Evolutionary conservation across 1,140 invertebrate genomes (phyloP).

Genomic region (Chironomus tepperi): DNA sequence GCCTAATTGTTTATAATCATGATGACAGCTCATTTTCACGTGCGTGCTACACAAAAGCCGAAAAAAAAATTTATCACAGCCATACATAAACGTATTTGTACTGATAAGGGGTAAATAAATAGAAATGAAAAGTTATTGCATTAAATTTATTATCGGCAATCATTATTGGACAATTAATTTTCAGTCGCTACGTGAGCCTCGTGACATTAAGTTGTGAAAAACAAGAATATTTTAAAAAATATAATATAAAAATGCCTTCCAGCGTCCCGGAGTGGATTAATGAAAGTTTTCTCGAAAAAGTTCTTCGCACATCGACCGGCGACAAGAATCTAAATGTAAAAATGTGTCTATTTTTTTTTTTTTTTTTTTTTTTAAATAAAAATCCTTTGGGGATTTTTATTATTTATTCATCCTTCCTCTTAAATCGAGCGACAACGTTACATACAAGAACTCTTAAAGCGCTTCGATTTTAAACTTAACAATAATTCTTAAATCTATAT

Average conservation of each 20-base stretch:
- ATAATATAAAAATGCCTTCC: background rate
- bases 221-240: background rate
- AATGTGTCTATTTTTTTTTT: background rate
- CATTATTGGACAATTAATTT: background rate
- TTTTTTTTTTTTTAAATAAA: no score
- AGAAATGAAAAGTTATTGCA: background rate
- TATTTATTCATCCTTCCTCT: no score
- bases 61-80: background rate
- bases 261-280: background rate
- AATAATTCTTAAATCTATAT: no score
- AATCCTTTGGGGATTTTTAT: no score
- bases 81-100: background rate
- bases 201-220: background rate
- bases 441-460: no score
- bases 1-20: background rate
- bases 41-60: background rate
- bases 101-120: background rate
- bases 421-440: no score
- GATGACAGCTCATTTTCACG: background rate
- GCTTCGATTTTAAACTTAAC: no score
- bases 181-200: background rate
- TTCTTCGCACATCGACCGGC: background rate
- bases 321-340: background rate
- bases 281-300: conserved; percentile 5
- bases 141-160: background rate